Percentiles rank a stretch among this genome's conserved stretches.
Conservation (phyloP, 2,888 invertebrate genomes). For the Protophormia terraenovae region DNA sequence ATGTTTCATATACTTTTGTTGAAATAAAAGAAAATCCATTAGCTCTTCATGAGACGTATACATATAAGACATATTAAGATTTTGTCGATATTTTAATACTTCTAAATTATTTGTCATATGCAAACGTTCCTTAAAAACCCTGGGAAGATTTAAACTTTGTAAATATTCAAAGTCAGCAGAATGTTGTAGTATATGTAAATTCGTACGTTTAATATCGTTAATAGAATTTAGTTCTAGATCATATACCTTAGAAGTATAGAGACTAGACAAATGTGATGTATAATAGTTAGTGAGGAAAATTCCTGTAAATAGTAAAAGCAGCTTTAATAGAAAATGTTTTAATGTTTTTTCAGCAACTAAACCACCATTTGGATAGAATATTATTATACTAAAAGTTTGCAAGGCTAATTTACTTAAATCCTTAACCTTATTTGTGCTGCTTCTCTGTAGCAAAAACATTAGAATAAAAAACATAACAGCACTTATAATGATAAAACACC, state of each 20-base stretch:
- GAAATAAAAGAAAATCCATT: conserved; percentile 71
- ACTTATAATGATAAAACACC: neutral
- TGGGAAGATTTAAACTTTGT: neutral
- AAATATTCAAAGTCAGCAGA: neutral
- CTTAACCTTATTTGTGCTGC: neutral
- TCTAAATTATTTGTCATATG: conserved; percentile 47
- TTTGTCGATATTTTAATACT: conserved; percentile 59
- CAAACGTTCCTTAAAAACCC: conserved; percentile 68
- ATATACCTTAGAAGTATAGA: conserved; percentile 22
- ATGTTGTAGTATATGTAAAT: conserved; percentile 6
- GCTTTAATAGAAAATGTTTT: neutral
- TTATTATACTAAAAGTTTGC: neutral
- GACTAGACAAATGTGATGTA: conserved; percentile 11
- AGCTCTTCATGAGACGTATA: conserved; percentile 69
- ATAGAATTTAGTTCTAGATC: neutral
- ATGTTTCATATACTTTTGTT: conserved; percentile 71
- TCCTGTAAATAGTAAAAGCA: conserved; percentile 31
- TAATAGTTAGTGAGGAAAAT: conserved; percentile 44
- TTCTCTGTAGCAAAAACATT: too few relatives aligned
- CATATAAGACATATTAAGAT: conserved; percentile 70
- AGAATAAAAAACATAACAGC: too few relatives aligned
- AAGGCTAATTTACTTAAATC: conserved; percentile 1
- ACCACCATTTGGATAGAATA: conserved; percentile 5
- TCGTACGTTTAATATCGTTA: conserved; percentile 1
- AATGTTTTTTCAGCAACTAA: neutral